A percentile compares a stretch with the other conserved stretches of the same genome.
Conservation (phyloP, 2,797 vertebrate species). For the Gymnothorax reevesii region DNA sequence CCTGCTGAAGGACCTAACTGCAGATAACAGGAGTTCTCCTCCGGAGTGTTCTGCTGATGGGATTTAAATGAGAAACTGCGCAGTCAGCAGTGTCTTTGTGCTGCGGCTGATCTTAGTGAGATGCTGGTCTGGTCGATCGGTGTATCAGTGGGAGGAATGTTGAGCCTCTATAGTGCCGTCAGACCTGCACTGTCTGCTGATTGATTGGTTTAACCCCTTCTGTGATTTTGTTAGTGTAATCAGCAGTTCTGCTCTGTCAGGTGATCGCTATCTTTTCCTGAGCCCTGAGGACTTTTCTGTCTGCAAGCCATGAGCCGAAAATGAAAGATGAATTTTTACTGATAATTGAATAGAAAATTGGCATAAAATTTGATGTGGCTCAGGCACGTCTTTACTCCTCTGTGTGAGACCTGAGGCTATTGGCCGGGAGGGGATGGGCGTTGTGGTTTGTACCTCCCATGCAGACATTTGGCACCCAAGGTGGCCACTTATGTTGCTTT, state of each 20-base stretch:
- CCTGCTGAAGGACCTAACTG: background rate
- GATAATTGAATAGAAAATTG: no score
- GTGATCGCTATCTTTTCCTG: background rate
- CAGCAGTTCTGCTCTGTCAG: background rate
- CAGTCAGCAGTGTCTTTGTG: background rate
- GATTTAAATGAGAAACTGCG: background rate
- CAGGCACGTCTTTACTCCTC: no score
- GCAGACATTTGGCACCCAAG: no score
- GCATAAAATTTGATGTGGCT: no score
- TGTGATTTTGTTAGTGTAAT: no score
- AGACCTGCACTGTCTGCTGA: background rate
- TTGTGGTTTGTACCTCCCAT: no score
- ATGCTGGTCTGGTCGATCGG: background rate
- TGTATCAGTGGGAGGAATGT: background rate
- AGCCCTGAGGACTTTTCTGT: no score
- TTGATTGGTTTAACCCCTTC: background rate
- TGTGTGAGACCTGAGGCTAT: no score
- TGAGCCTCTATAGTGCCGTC: background rate
- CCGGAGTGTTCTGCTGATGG: background rate
- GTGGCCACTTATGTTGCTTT: no score
- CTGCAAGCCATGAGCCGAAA: no score
- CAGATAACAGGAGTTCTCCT: background rate
- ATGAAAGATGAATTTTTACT: no score
- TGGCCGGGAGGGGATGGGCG: no score
- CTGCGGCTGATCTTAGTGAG: background rate